Evolutionary conservation across 1,140 invertebrate species (phyloP).

Genomic region (Drosophila equinoxialis): DNA sequence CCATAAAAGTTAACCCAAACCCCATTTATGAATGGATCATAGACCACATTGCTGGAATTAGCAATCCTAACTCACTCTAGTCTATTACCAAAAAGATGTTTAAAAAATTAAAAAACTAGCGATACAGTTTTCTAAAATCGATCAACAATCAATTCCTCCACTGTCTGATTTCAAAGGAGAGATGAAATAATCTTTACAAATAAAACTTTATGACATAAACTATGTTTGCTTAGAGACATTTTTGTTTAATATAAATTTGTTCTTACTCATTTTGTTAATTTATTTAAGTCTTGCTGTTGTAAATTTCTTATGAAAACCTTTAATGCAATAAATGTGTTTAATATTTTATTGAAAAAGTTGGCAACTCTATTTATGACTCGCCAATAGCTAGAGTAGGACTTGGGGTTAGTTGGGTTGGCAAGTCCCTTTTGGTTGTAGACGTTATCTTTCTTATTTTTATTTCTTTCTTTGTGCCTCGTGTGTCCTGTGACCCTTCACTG

Average conservation of each 20-base stretch:
- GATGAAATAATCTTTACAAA: too few species aligned
- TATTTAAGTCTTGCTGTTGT: background rate
- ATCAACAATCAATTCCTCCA: too few species aligned
- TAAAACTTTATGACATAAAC: too few species aligned
- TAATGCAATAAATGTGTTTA: slow-evolving; percentile 3
- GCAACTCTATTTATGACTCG: slow-evolving; percentile 10
- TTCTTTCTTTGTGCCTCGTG: slow-evolving; percentile 23
- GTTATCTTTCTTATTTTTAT: slow-evolving; percentile 7
- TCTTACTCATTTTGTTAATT: too few species aligned
- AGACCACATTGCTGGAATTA: slow-evolving; percentile 14
- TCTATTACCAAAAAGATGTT: background rate
- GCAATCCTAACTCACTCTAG: background rate
- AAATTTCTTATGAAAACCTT: background rate
- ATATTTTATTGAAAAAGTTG: slow-evolving; percentile 11
- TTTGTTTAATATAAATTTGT: too few species aligned
- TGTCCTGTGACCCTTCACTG: slow-evolving; percentile 45
- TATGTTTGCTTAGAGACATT: too few species aligned
- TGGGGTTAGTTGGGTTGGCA: background rate
- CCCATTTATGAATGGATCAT: slow-evolving; percentile 1
- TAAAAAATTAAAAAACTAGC: background rate
- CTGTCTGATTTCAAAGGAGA: too few species aligned
- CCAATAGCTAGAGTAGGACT: too few species aligned
- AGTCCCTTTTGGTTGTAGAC: background rate
- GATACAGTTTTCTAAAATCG: background rate
- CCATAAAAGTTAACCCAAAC: slow-evolving; percentile 2